phyloP scores from a whole-genome alignment of 2,113 vertebrate species.

The Periophthalmodon schlosseri region DNA sequence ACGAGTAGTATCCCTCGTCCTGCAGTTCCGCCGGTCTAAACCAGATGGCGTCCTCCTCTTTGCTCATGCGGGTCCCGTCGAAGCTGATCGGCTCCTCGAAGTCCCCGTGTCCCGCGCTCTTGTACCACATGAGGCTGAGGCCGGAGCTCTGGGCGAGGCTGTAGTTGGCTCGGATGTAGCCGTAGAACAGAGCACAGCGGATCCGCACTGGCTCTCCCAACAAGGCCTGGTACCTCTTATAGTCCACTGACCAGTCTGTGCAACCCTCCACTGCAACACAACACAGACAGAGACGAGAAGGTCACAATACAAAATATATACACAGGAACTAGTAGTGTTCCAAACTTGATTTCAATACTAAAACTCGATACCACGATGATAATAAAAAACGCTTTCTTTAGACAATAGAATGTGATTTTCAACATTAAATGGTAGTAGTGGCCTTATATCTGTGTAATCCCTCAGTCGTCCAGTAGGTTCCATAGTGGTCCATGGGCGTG shows the following conservation, averaged over 20 bases:
- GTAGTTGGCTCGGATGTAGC: slow-evolving; percentile 98
- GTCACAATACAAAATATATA: no score
- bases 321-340: no score
- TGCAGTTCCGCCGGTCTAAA: slow-evolving; percentile 93
- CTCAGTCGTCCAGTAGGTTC: no score
- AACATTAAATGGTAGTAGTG: no score
- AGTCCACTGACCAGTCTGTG: slow-evolving; percentile 98
- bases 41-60: slow-evolving; percentile 98
- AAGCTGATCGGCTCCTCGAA: slow-evolving; percentile 98
- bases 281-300: neutral
- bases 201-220: slow-evolving; percentile 97
- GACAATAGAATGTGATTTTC: no score
- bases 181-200: slow-evolving; percentile 98
- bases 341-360: no score
- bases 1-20: slow-evolving; percentile 94
- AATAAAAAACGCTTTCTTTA: no score
- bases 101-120: slow-evolving; percentile 91
- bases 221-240: slow-evolving; percentile 97
- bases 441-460: no score
- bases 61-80: slow-evolving; percentile 95
- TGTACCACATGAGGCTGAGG: slow-evolving; percentile 99
- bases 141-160: slow-evolving; percentile 93
- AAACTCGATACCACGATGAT: no score
- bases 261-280: slow-evolving; percentile 91
- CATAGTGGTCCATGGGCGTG: no score